Evolutionary conservation across 2,113 vertebrate genomes (phyloP).

Genomic region (Tupaia chinensis): DNA sequence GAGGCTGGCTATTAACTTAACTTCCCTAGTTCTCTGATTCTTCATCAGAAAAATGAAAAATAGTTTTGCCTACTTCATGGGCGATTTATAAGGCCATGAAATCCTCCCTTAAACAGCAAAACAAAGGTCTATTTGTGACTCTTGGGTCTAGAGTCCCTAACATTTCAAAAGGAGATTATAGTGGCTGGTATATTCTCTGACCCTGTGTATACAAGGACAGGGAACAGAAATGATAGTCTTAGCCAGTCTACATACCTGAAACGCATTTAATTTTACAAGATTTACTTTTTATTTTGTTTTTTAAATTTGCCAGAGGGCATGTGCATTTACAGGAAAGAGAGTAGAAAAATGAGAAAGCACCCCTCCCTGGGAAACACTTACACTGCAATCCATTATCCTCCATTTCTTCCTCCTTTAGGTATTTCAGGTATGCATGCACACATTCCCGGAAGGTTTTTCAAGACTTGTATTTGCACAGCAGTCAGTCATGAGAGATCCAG

Average conservation of each 20-base stretch:
- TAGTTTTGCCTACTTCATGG: background rate
- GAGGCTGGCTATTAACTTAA: background rate
- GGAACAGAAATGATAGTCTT: background rate
- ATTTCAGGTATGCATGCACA: too few relatives aligned
- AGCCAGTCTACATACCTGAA: background rate
- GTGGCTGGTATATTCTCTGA: background rate
- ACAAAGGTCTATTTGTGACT: background rate
- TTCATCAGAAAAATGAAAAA: background rate
- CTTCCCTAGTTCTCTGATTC: background rate
- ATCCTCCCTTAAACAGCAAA: background rate
- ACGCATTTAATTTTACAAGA: slow-evolving; percentile 29
- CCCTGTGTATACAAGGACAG: background rate
- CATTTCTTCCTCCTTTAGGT: too few relatives aligned
- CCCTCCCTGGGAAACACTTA: too few relatives aligned
- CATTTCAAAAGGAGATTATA: background rate
- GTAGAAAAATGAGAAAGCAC: too few relatives aligned
- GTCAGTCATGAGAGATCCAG: too few relatives aligned
- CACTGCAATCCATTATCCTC: too few relatives aligned
- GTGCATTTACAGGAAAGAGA: too few relatives aligned
- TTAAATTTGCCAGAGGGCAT: too few relatives aligned
- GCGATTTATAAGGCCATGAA: background rate
- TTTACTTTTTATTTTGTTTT: background rate
- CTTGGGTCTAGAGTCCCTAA: background rate
- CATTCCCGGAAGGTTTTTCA: too few relatives aligned
- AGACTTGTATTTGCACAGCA: too few relatives aligned